Evolutionary conservation across 2,113 vertebrate genomes (phyloP).

Genomic region (Fukomys damarensis): DNA sequence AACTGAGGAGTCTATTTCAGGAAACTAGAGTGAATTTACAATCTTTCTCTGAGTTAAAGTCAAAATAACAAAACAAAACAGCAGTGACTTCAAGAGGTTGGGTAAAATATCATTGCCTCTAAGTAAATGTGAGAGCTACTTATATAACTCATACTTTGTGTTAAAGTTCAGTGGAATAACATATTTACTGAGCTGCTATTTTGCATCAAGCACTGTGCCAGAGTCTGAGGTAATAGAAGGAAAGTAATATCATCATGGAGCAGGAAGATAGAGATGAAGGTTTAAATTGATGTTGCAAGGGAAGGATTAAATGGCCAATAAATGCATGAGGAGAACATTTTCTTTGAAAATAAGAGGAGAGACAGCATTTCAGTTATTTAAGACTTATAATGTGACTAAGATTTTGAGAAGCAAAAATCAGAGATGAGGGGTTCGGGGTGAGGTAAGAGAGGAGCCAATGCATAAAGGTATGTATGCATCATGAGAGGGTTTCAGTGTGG

Average conservation of each 20-base stretch:
- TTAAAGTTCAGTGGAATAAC: neutral
- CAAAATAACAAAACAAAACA: neutral
- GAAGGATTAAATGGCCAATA: neutral
- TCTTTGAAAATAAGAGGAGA: neutral
- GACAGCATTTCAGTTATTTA: neutral
- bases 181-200: neutral
- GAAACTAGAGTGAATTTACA: constrained; percentile 43
- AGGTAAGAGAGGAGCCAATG: neutral
- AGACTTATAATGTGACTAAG: neutral
- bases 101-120: neutral
- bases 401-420: neutral
- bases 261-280: neutral
- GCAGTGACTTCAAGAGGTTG: neutral
- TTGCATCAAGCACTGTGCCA: neutral
- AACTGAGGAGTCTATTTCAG: neutral
- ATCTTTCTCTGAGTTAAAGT: neutral
- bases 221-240: neutral
- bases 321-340: neutral
- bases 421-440: neutral
- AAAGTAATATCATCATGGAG: neutral
- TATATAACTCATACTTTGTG: neutral
- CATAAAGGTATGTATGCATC: neutral
- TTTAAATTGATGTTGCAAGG: neutral
- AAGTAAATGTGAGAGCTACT: neutral
- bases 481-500: neutral